phyloP scores from a whole-genome alignment of 2,888 invertebrate genomes.

The Trachelus tabidus region DNA sequence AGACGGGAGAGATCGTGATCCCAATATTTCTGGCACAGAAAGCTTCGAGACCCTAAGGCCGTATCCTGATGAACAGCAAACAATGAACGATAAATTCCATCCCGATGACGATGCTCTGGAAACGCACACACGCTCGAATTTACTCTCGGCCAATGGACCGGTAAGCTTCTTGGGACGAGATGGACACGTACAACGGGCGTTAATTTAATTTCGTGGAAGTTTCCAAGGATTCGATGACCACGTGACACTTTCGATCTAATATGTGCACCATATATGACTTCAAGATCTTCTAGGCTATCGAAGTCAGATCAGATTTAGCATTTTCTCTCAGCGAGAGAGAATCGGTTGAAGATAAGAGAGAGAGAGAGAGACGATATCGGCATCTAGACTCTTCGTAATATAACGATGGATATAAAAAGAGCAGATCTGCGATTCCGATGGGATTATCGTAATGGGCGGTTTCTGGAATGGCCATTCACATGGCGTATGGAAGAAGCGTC shows the following conservation, averaged over 20 bases:
- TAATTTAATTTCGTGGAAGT: slow-evolving; percentile 1
- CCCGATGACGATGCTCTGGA: slow-evolving; percentile 12
- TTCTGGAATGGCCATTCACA: slow-evolving; percentile 30
- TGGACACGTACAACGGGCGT: slow-evolving; percentile 15
- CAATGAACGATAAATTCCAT: slow-evolving; percentile 23
- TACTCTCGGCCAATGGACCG: slow-evolving; percentile 7
- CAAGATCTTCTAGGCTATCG: not conserved
- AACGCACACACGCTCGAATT: not conserved
- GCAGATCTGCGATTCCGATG: slow-evolving; percentile 34
- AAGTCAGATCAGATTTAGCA: not conserved
- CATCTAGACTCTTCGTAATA: not conserved
- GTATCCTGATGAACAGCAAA: slow-evolving; percentile 8
- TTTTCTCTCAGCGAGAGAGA: not conserved
- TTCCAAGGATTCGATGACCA: not conserved
- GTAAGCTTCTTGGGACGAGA: slow-evolving; percentile 15
- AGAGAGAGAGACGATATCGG: not conserved
- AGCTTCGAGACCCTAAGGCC: not conserved
- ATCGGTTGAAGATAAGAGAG: not conserved
- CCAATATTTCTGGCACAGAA: slow-evolving; percentile 32
- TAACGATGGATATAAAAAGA: slow-evolving; percentile 11
- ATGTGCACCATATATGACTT: not conserved
- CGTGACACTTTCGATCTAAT: not conserved
- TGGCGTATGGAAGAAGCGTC: slow-evolving; percentile 22
- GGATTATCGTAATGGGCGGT: slow-evolving; percentile 42
- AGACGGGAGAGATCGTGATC: slow-evolving; percentile 40